A percentile compares a stretch with the other conserved stretches of the same genome.
These are phyloP conservation scores for Apostichopus leukothele DNA, from an alignment of 53 echinoderm and acorn worm species.

Conservation along the genomic window DNA sequence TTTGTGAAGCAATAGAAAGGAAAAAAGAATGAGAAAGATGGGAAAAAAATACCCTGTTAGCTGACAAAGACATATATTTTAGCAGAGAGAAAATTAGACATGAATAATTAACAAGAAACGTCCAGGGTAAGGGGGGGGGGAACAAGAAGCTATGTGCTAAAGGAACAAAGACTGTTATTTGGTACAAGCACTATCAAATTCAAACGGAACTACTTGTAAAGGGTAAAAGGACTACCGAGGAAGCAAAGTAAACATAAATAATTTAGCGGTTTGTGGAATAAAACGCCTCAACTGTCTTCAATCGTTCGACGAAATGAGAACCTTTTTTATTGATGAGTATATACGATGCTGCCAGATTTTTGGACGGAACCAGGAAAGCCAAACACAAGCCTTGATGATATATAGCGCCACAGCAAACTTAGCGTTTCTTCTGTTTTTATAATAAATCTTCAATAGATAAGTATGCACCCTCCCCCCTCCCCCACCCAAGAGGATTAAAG, in stretches of 20 bases:
- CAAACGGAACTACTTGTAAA: neutral
- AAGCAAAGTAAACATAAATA: neutral
- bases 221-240: neutral
- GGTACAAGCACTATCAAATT: neutral
- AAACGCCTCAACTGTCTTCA: neutral
- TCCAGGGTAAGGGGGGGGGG: too few relatives aligned
- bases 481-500: too few relatives aligned
- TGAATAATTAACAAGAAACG: too few relatives aligned
- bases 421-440: neutral
- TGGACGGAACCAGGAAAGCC: neutral
- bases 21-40: constrained; percentile 18
- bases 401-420: neutral
- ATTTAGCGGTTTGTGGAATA: neutral
- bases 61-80: neutral
- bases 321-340: neutral
- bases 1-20: constrained; percentile 11
- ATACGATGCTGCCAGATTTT: neutral
- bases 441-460: too few relatives aligned
- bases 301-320: neutral
- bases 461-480: too few relatives aligned
- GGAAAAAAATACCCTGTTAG: constrained; percentile 13
- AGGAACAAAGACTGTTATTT: neutral
- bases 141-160: too few relatives aligned
- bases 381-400: neutral
- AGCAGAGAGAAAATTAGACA: neutral